Conservation (phyloP, 2,888 invertebrate genomes). For the Myathropa florea region DNA sequence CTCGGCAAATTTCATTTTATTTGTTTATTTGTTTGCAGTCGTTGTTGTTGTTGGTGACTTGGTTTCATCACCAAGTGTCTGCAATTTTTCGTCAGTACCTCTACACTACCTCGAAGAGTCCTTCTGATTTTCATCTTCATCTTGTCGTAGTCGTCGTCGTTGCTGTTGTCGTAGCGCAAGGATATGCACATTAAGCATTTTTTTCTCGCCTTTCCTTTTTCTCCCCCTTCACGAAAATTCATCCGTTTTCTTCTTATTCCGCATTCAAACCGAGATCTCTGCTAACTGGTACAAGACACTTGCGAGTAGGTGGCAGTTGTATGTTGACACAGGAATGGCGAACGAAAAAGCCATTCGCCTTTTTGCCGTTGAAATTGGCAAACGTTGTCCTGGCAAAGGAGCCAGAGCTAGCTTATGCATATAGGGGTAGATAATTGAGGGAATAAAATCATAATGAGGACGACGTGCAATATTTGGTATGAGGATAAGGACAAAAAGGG, state of each 20-base stretch:
- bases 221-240: not conserved
- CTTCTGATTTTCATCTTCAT: slow-evolving; percentile 18
- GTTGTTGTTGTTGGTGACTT: not conserved
- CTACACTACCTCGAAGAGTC: not conserved
- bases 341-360: slow-evolving; percentile 14
- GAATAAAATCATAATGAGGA: slow-evolving; percentile 12
- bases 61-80: slow-evolving; percentile 2
- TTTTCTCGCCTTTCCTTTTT: not conserved
- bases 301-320: not conserved
- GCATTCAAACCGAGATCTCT: not conserved
- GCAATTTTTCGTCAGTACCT: not conserved
- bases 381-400: not conserved
- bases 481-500: not conserved
- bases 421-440: slow-evolving; percentile 9
- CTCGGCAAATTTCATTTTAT: slow-evolving; percentile 40
- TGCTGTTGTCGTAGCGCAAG: slow-evolving; percentile 20
- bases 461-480: not conserved
- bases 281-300: slow-evolving; percentile 13
- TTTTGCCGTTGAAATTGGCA: not conserved
- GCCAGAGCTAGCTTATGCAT: not conserved
- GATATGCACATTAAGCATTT: slow-evolving; percentile 50
- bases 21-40: not conserved
- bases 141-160: not conserved
- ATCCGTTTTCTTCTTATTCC: not conserved
- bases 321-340: slow-evolving; percentile 9